phyloP scores from a whole-genome alignment of 2,113 vertebrate species.

The Ramphastos sulfuratus region DNA sequence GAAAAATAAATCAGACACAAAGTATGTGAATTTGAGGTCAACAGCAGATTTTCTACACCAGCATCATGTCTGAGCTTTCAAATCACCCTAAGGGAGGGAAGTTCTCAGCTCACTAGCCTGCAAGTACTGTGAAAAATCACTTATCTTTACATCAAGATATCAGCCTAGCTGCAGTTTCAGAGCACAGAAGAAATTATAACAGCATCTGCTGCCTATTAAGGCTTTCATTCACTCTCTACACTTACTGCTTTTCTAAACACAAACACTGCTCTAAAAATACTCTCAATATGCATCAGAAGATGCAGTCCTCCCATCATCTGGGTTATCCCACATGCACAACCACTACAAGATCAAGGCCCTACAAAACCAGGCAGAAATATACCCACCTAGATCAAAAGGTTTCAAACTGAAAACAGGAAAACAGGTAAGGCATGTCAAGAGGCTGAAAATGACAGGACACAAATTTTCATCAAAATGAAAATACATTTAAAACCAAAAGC shows the following conservation, averaged over 20 bases:
- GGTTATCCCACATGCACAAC: not conserved
- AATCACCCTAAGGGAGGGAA: not conserved
- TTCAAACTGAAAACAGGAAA: slow-evolving; percentile 28
- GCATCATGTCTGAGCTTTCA: not conserved
- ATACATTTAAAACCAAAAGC: not conserved
- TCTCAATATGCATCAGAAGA: not conserved
- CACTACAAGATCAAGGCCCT: not conserved
- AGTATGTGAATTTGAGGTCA: not conserved
- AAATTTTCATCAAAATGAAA: not conserved
- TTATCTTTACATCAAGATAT: not conserved
- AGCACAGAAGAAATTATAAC: not conserved
- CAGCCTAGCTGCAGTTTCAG: not conserved
- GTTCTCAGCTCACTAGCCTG: not conserved
- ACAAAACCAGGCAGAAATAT: not conserved
- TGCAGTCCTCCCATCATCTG: not conserved
- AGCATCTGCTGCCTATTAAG: not conserved
- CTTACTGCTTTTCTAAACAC: not conserved
- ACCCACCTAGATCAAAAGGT: not conserved
- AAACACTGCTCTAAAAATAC: not conserved
- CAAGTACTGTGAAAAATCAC: not conserved
- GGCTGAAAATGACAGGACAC: not conserved
- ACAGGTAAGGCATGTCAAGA: not conserved
- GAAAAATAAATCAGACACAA: not conserved
- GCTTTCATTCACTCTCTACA: not conserved
- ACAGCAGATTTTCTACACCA: not conserved